phyloP scores from a whole-genome alignment of 1,140 invertebrate species.

The Octopus sinensis region DNA sequence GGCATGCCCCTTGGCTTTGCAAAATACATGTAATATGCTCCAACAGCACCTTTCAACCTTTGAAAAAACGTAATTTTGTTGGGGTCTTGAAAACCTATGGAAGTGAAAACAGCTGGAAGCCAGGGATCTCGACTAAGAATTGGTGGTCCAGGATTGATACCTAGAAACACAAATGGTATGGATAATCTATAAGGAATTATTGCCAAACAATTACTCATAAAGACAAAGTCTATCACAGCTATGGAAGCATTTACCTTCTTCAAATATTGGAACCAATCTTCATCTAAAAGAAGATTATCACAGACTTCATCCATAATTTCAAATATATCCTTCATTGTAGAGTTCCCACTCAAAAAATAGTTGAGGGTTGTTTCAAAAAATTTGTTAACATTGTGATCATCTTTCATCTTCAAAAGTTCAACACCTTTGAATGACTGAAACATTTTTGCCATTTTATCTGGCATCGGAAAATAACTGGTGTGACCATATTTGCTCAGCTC shows the following conservation, averaged over 20 bases:
- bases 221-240: background rate
- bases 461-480: background rate
- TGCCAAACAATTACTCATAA: background rate
- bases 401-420: background rate
- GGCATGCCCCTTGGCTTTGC: background rate
- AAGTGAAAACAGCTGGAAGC: slow-evolving; percentile 11
- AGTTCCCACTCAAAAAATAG: background rate
- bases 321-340: background rate
- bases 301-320: background rate
- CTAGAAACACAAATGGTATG: background rate
- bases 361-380: background rate
- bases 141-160: background rate
- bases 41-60: background rate
- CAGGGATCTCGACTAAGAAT: background rate
- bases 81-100: background rate
- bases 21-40: background rate
- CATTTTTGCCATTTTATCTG: background rate
- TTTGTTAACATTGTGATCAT: background rate
- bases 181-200: slow-evolving; percentile 9
- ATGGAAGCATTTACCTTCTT: background rate
- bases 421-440: background rate
- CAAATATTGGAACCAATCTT: background rate
- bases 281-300: background rate
- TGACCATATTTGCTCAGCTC: background rate
- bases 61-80: background rate